These are phyloP conservation scores for Neosilurus hyrtlii DNA, from an alignment of 2,797 vertebrate genomes.

Conservation along the genomic window DNA sequence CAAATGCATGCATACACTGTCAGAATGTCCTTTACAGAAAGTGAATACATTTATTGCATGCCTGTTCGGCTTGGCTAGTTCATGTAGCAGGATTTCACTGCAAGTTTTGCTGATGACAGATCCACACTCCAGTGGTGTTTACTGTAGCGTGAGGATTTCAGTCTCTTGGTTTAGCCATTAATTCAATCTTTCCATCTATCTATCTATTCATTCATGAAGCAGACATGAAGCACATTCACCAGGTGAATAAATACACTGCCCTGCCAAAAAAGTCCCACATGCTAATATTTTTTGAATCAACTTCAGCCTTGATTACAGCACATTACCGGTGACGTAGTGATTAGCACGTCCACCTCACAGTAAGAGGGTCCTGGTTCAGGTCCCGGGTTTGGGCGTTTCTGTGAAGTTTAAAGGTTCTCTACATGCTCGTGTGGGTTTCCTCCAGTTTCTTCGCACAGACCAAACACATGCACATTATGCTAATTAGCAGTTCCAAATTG, in stretches of 20 bases:
- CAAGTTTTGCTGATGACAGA: slow-evolving; percentile 27
- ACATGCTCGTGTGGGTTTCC: too few relatives aligned
- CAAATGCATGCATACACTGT: neutral
- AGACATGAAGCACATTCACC: neutral
- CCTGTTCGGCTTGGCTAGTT: slow-evolving; percentile 3
- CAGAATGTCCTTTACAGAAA: slow-evolving; percentile 19
- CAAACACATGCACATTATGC: too few relatives aligned
- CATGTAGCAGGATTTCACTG: neutral
- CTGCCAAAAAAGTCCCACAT: too few relatives aligned
- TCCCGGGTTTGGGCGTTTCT: too few relatives aligned
- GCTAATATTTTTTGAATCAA: too few relatives aligned
- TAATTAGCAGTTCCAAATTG: too few relatives aligned
- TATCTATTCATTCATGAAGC: neutral
- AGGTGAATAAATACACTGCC: neutral
- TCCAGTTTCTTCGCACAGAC: too few relatives aligned
- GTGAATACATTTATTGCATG: slow-evolving; percentile 8
- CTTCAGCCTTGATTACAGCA: too few relatives aligned
- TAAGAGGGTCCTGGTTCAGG: too few relatives aligned
- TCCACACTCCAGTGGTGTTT: slow-evolving; percentile 23
- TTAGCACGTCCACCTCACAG: too few relatives aligned
- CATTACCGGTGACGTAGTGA: too few relatives aligned
- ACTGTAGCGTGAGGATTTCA: slow-evolving; percentile 4
- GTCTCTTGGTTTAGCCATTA: neutral
- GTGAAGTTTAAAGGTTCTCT: too few relatives aligned
- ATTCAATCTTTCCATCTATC: slow-evolving; percentile 19